Conservation (phyloP, 2,888 invertebrate species). For the Eupithecia insigniata region DNA sequence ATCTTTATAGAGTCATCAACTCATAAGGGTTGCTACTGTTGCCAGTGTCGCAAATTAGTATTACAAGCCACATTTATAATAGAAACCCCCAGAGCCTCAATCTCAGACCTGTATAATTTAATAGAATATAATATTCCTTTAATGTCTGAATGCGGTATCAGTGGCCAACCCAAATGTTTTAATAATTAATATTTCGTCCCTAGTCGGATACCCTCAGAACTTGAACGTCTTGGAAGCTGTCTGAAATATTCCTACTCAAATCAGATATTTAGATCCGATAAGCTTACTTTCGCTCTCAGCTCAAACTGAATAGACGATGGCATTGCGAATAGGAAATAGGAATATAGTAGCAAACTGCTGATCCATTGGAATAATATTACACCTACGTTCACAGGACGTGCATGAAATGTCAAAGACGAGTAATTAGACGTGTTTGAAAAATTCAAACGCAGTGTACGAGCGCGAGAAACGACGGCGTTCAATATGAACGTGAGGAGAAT, state of each 20-base stretch:
- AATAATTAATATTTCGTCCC: slow-evolving; percentile 29
- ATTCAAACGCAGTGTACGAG: not conserved
- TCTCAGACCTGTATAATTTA: slow-evolving; percentile 2
- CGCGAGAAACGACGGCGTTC: not conserved
- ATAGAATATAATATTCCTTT: not conserved
- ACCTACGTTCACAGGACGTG: not conserved
- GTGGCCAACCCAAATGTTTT: slow-evolving; percentile 16
- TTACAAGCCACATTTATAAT: slow-evolving; percentile 3
- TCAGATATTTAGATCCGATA: slow-evolving; percentile 30
- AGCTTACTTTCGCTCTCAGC: slow-evolving; percentile 14
- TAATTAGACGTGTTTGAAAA: not conserved
- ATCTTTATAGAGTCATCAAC: too few species aligned
- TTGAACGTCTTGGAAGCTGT: not conserved
- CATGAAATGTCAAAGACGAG: not conserved
- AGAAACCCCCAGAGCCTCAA: not conserved
- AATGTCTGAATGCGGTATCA: slow-evolving; percentile 7
- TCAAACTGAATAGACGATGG: slow-evolving; percentile 19
- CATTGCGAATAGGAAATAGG: slow-evolving; percentile 6
- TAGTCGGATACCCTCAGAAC: slow-evolving; percentile 22
- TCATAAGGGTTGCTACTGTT: not conserved
- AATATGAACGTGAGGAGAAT: not conserved
- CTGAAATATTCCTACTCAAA: slow-evolving; percentile 17
- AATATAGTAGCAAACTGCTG: not conserved
- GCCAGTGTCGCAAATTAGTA: not conserved
- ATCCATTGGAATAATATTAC: not conserved